Conservation (phyloP, 2,797 vertebrate genomes). For the Molossus molossus region DNA sequence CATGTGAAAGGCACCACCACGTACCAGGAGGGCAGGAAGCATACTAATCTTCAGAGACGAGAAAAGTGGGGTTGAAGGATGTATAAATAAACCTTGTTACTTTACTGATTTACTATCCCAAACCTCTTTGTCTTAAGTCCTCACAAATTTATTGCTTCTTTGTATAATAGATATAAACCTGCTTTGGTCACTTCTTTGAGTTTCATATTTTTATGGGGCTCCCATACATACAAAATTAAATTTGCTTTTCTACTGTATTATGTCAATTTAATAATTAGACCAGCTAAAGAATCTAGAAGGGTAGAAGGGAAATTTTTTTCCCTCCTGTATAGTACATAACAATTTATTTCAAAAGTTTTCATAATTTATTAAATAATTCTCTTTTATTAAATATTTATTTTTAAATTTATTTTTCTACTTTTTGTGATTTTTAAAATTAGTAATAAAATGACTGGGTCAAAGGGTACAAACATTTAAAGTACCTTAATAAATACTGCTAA, state of each 20-base stretch:
- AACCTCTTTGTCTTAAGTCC: neutral
- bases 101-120: neutral
- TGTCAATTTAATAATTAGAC: constrained; percentile 9
- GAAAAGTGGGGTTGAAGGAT: neutral
- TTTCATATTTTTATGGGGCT: neutral
- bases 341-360: neutral
- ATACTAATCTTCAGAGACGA: neutral
- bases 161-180: neutral
- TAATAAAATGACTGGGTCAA: neutral
- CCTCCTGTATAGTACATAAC: neutral
- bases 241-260: neutral
- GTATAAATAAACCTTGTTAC: neutral
- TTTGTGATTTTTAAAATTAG: neutral
- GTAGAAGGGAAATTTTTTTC: neutral
- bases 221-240: neutral
- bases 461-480: neutral
- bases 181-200: neutral
- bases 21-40: neutral
- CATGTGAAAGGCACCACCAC: neutral
- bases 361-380: neutral
- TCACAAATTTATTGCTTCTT: neutral
- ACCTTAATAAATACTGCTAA: neutral
- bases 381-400: constrained; percentile 20
- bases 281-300: neutral
- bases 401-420: neutral